phyloP scores from a whole-genome alignment of 1,140 invertebrate species.

The Tetragonula clypearis region DNA sequence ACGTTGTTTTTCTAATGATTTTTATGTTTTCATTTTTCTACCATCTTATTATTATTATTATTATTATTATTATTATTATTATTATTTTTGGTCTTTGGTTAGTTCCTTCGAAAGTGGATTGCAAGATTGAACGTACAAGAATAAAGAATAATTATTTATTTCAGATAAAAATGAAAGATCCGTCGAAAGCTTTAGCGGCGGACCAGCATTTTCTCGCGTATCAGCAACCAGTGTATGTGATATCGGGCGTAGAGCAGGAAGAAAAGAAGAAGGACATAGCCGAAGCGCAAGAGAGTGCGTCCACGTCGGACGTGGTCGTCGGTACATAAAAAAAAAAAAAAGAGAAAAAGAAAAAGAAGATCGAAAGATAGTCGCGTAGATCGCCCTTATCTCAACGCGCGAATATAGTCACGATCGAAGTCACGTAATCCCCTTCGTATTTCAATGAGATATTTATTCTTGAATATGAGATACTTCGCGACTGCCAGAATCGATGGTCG shows the following conservation, averaged over 20 bases:
- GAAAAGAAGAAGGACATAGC: constrained; percentile 63
- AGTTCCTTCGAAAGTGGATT: no score
- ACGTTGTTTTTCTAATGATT: not conserved
- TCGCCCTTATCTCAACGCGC: constrained; percentile 22
- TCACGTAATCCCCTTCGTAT: constrained; percentile 31
- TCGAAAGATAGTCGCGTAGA: not conserved
- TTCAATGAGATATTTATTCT: constrained; percentile 58
- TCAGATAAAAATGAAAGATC: constrained; percentile 76
- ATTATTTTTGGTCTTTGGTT: no score
- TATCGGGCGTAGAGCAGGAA: constrained; percentile 77
- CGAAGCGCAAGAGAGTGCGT: constrained; percentile 34
- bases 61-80: not conserved
- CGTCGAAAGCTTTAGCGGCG: constrained; percentile 63
- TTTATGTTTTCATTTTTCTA: no score
- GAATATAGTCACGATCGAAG: constrained; percentile 43
- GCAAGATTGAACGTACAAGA: not conserved
- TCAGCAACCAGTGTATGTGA: constrained; percentile 78
- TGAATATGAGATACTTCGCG: constrained; percentile 37
- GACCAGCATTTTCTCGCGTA: constrained; percentile 78
- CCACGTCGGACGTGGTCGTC: constrained; percentile 45
- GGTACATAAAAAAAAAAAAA: constrained; percentile 20
- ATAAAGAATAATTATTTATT: constrained; percentile 19
- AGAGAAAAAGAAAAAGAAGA: not conserved
- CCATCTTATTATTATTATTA: not conserved
- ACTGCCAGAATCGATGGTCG: constrained; percentile 54